phyloP scores from a whole-genome alignment of 2,888 invertebrate species.

The Arctia plantaginis region DNA sequence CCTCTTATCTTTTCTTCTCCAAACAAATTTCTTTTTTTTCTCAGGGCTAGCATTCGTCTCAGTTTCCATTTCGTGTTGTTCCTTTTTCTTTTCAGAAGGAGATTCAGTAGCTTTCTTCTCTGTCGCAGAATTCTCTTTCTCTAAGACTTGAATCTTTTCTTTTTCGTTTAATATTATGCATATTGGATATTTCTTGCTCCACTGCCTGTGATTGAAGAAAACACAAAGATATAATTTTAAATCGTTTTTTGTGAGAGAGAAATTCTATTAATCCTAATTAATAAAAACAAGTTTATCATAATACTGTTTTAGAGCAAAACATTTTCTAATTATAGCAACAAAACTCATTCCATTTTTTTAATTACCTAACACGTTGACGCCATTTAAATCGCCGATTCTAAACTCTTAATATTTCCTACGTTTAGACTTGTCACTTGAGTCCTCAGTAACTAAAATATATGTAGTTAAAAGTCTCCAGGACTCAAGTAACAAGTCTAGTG shows the following conservation, averaged over 20 bases:
- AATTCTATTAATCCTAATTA: neutral
- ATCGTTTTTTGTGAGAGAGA: neutral
- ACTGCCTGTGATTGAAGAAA: constrained; percentile 84
- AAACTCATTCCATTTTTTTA: neutral
- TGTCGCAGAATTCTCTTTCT: constrained; percentile 68
- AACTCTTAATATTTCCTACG: neutral
- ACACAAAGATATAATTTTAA: constrained; percentile 2
- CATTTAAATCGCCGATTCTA: neutral
- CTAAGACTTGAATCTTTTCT: constrained; percentile 80
- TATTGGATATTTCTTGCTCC: constrained; percentile 98
- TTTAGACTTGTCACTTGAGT: too few species aligned
- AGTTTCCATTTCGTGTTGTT: constrained; percentile 74
- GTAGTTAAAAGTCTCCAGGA: too few species aligned
- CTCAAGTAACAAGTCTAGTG: too few species aligned
- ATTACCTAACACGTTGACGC: neutral
- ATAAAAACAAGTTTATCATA: neutral
- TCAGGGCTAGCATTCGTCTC: constrained; percentile 82
- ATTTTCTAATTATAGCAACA: too few species aligned
- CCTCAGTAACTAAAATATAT: too few species aligned
- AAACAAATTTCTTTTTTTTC: constrained; percentile 80
- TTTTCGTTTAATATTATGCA: constrained; percentile 88
- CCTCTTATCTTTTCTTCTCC: constrained; percentile 80
- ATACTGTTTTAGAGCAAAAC: neutral
- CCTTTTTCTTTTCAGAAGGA: constrained; percentile 70
- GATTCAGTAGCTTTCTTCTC: constrained; percentile 69